A percentile compares a stretch with the other conserved stretches of the same genome.
Evolutionary conservation across 2,888 invertebrate genomes (phyloP).

Genomic region (Phania funesta): DNA sequence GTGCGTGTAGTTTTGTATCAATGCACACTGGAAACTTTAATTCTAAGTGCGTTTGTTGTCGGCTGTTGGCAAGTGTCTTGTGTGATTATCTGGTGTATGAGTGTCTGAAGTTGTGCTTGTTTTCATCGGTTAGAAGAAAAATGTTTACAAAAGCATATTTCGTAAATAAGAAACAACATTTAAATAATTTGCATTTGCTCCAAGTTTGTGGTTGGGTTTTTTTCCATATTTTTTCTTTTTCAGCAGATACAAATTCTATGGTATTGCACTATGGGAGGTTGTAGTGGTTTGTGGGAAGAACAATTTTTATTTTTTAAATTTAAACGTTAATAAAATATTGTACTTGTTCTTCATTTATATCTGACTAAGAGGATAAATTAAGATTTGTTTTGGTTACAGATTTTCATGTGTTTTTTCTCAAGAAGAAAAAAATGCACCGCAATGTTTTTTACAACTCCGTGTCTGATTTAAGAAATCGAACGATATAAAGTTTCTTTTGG

Average conservation of each 20-base stretch:
- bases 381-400: no score
- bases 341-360: no score
- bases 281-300: background rate
- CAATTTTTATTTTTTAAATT: no score
- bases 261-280: conserved; percentile 36
- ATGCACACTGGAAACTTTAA: background rate
- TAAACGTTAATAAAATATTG: no score
- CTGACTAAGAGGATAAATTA: no score
- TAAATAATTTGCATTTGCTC: conserved; percentile 68
- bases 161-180: conserved; percentile 66
- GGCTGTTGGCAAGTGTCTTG: conserved; percentile 31
- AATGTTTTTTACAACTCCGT: no score
- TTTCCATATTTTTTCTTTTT: background rate
- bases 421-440: no score
- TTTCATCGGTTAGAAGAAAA: conserved; percentile 52
- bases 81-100: conserved; percentile 44
- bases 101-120: conserved; percentile 27
- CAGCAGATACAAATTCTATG: conserved; percentile 32
- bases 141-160: conserved; percentile 64
- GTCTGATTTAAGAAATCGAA: no score
- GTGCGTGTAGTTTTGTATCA: no score
- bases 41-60: background rate
- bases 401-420: no score
- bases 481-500: no score
- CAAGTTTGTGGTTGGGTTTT: conserved; percentile 54